Percentiles rank a stretch among this genome's conserved stretches.
These are phyloP conservation scores for Hydractinia symbiolongicarpus DNA, from an alignment of 30 jellyfish, hydroid and myxozoan species.

Conservation along the genomic window DNA sequence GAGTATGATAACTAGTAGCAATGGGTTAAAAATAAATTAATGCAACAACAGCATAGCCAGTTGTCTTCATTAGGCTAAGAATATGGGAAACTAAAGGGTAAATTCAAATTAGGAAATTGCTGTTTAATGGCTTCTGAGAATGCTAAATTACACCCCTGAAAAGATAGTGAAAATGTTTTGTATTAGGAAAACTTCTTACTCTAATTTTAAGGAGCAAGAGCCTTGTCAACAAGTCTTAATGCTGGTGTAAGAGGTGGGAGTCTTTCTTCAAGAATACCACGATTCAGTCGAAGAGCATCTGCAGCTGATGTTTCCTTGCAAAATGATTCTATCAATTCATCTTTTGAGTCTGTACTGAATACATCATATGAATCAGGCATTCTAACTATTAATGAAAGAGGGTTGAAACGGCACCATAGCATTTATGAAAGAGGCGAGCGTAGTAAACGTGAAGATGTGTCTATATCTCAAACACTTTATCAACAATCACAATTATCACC, in stretches of 20 bases:
- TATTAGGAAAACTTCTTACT: neutral
- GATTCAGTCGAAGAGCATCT: conserved; percentile 22
- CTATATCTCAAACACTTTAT: neutral
- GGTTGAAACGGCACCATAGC: neutral
- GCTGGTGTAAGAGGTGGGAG: conserved; percentile 10
- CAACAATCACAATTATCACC: neutral
- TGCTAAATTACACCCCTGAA: too few species aligned
- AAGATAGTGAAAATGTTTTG: too few species aligned
- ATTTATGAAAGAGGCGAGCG: conserved; percentile 9
- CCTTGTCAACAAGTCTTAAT: conserved; percentile 9
- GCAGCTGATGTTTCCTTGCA: neutral
- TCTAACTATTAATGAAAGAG: neutral
- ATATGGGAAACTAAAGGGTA: too few species aligned
- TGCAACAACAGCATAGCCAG: too few species aligned
- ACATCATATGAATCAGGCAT: neutral
- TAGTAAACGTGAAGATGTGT: conserved; percentile 1
- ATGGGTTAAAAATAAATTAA: too few species aligned
- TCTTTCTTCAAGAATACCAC: conserved; percentile 20
- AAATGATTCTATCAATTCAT: neutral
- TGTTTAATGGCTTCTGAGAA: too few species aligned
- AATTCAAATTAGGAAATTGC: too few species aligned
- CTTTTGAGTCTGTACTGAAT: neutral
- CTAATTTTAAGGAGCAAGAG: conserved; percentile 4
- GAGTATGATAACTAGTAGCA: too few species aligned
- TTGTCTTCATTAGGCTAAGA: too few species aligned